These are phyloP conservation scores for Corythaeola cristata DNA, from an alignment of 2,113 vertebrate species.

Conservation along the genomic window DNA sequence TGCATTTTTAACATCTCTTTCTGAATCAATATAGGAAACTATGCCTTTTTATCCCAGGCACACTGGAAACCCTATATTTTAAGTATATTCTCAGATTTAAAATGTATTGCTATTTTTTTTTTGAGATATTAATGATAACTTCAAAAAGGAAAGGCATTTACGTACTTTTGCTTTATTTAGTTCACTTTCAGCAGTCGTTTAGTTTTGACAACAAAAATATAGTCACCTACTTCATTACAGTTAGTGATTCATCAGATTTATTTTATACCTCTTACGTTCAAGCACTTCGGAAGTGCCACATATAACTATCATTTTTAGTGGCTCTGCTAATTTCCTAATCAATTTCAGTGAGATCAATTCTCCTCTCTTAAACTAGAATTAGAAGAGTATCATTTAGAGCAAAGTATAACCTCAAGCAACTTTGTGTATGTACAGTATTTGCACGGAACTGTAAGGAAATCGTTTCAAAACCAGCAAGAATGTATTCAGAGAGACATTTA, in stretches of 20 bases:
- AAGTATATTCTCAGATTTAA: conserved; percentile 7
- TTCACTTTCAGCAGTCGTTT: conserved; percentile 42
- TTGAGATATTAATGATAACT: background rate
- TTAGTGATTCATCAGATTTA: background rate
- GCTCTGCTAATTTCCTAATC: conserved; percentile 16
- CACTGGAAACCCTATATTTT: background rate
- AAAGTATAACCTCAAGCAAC: conserved; percentile 40
- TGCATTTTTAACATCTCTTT: conserved; percentile 47
- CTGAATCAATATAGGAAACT: conserved; percentile 36
- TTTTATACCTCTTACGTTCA: background rate
- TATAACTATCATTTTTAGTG: background rate
- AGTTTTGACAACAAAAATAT: background rate
- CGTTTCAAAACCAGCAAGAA: background rate
- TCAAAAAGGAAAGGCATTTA: background rate
- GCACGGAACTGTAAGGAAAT: background rate
- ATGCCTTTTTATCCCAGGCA: background rate
- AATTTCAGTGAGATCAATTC: conserved; percentile 16
- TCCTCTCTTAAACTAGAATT: background rate
- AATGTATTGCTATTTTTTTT: background rate
- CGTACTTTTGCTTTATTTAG: conserved; percentile 19
- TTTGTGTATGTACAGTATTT: background rate
- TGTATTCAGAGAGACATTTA: conserved; percentile 4
- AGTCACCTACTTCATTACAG: background rate
- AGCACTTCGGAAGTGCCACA: background rate
- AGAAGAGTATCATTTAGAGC: conserved; percentile 8